Base-by-base conservation (phyloP, 1,140 invertebrate species). In the Cotesia vestalis region DNA sequence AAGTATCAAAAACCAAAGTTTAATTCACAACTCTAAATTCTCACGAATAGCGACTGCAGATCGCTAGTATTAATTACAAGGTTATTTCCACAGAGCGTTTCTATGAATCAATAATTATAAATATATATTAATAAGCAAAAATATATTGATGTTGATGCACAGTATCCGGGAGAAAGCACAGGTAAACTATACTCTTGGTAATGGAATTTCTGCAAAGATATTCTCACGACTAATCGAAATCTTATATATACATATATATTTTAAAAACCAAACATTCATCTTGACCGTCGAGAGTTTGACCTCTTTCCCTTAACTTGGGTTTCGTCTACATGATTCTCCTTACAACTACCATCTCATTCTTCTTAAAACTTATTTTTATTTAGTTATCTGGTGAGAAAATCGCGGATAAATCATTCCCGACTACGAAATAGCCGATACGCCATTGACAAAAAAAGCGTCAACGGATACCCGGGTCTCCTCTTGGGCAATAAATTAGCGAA, bases 91-190 rank as follows among this genome's bases (percentile, higher is more conserved):
- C 27, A 27, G 27, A 27, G 27, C 27, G 27, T 27, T 27, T 27
- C 27, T 27, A 27, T 27, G n/a, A 64, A 35, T 11, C n/a, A 20
- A 20, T 46, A 17, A 14, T 66, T 40, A 40, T 40, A 40, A 8
- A 40, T 40, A 40, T 46, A 46, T 46, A 46, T 46, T 46, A 46
- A 46, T 46, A 46, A 46, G 11, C 11, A 46, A 46, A 46, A 46
- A 6, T 40, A 40, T 71, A 12, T 66, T 1, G n/a, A 14, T 35
- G 3, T 40, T 35, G n/a, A 14, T 69, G 62, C 27, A 66, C 34
- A 72, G 72, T 66, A 75, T 78, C 73, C 78, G 73, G 76, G 77
- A 78, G 78, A 80, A 78, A 78, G 77, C 76, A 76, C 73, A 8
- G 60, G 27, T 57, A 57, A 20, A 57, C 17, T 20, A 20, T 57